Conservation (phyloP, 2,888 invertebrate genomes). For the Macrostomum cliftonense region DNA sequence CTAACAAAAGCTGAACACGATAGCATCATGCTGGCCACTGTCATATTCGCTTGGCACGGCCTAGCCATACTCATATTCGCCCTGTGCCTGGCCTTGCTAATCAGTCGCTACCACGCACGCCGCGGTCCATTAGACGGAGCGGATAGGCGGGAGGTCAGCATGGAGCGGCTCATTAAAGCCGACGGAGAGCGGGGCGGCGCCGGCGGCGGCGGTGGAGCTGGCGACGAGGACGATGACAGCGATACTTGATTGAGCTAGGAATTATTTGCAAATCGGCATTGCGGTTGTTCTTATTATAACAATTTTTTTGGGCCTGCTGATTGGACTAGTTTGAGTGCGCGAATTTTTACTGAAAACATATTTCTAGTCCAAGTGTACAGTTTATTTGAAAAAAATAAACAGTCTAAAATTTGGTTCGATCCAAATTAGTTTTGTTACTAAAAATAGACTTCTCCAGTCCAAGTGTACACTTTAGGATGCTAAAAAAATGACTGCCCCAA, state of each 20-base stretch:
- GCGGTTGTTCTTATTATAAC: no score
- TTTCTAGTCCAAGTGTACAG: no score
- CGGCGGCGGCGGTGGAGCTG: slow-evolving; percentile 11
- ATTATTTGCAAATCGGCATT: no score
- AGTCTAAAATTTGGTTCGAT: no score
- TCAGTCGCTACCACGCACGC: slow-evolving; percentile 18
- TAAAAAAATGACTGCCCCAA: no score
- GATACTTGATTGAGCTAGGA: slow-evolving; percentile 17
- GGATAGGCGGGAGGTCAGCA: slow-evolving; percentile 15
- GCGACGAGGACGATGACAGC: slow-evolving; percentile 18
- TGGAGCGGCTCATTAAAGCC: slow-evolving; percentile 20
- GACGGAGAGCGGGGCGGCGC: slow-evolving; percentile 19
- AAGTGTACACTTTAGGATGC: no score
- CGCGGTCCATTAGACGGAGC: slow-evolving; percentile 11
- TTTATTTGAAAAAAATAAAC: no score
- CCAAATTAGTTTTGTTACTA: no score
- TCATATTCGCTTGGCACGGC: slow-evolving; percentile 33
- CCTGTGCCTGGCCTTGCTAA: slow-evolving; percentile 20
- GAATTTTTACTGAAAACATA: no score
- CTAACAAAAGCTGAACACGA: slow-evolving; percentile 25
- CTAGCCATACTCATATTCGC: slow-evolving; percentile 20
- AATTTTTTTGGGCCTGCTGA: no score
- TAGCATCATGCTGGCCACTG: slow-evolving; percentile 38
- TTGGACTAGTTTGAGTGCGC: no score
- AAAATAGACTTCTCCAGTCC: no score